phyloP scores from a whole-genome alignment of 1,140 invertebrate genomes.

The Reticulitermes speratus region DNA sequence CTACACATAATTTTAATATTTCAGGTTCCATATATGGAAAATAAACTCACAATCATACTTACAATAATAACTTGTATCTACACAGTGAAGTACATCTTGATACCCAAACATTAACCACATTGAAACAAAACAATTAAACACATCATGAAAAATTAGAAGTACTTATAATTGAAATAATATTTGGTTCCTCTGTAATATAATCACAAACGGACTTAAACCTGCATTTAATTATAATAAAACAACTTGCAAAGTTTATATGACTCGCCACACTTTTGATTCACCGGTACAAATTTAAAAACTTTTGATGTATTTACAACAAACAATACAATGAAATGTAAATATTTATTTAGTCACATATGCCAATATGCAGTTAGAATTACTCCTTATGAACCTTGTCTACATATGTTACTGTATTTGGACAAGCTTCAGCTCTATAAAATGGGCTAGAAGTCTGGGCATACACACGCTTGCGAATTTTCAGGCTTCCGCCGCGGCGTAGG shows the following conservation, averaged over 20 bases:
- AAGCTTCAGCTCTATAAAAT: too few relatives aligned
- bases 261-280: conserved; percentile 9
- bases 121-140: conserved; percentile 5
- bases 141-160: neutral
- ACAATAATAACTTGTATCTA: neutral
- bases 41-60: neutral
- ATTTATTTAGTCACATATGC: too few relatives aligned
- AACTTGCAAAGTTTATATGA: neutral
- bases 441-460: too few relatives aligned
- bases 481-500: too few relatives aligned
- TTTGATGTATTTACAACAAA: neutral
- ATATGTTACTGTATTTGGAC: too few relatives aligned
- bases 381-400: too few relatives aligned
- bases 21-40: neutral
- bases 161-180: neutral
- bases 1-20: neutral
- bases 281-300: neutral
- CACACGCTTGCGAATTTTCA: too few relatives aligned
- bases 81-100: neutral
- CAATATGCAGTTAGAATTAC: too few relatives aligned
- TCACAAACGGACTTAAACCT: neutral
- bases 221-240: neutral
- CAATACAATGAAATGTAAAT: neutral
- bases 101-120: neutral
- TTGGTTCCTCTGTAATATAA: neutral